These are phyloP conservation scores for Lutra lutra DNA, from an alignment of 2,797 vertebrate genomes.

Conservation along the genomic window DNA sequence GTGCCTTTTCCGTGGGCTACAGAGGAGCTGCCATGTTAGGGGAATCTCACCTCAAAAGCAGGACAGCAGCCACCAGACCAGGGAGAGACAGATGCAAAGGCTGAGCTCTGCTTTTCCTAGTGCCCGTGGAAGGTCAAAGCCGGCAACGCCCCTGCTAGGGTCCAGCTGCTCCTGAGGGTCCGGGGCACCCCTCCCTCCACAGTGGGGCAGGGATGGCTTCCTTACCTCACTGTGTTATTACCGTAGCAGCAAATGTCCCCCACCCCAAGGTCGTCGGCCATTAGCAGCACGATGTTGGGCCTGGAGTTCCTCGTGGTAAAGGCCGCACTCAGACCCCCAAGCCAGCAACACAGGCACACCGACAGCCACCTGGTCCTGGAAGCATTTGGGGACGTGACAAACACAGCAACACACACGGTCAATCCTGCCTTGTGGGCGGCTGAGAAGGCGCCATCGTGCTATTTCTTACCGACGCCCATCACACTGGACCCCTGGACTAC, in stretches of 20 bases:
- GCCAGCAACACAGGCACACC: not conserved
- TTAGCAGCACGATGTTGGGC: slow-evolving; percentile 93
- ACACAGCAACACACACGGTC: not conserved
- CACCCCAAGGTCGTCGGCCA: slow-evolving; percentile 95
- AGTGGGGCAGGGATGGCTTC: rapidly evolving
- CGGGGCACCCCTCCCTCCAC: not conserved
- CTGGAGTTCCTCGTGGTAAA: slow-evolving; percentile 67
- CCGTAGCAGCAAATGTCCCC: slow-evolving; percentile 94
- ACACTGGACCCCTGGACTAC: no score
- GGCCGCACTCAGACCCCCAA: not conserved
- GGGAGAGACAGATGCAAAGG: rapidly evolving
- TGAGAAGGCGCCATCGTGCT: no score
- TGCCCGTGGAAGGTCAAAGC: no score
- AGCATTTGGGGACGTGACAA: not conserved
- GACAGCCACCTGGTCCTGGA: slow-evolving; percentile 47
- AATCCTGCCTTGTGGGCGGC: no score
- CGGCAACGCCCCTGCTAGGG: no score
- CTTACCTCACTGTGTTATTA: slow-evolving; percentile 92
- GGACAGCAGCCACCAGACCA: no score
- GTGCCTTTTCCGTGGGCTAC: no score
- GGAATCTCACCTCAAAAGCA: not conserved
- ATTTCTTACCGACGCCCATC: no score
- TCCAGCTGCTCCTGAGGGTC: not conserved
- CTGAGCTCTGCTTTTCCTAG: not conserved
- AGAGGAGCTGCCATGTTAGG: not conserved